phyloP scores from a whole-genome alignment of 2,888 invertebrate species.

The Sinhomidia bicolor region DNA sequence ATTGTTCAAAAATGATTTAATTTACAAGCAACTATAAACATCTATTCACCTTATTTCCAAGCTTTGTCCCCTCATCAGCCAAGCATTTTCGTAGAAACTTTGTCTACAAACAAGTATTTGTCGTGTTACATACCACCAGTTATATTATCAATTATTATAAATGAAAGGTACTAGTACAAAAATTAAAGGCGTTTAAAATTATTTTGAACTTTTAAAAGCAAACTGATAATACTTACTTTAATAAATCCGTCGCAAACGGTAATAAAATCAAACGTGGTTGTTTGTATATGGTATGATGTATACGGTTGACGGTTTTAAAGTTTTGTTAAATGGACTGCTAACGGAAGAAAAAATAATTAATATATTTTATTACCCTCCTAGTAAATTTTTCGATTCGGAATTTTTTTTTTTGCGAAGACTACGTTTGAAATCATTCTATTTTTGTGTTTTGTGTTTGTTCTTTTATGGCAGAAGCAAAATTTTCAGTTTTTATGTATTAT shows the following conservation, averaged over 20 bases:
- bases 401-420: too few species aligned
- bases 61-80: neutral
- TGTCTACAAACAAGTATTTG: neutral
- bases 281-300: too few species aligned
- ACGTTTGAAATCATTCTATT: too few species aligned
- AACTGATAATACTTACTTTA: neutral
- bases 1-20: neutral
- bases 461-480: too few species aligned
- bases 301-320: too few species aligned
- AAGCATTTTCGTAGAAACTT: neutral
- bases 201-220: neutral
- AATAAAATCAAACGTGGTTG: too few species aligned
- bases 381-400: too few species aligned
- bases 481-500: neutral
- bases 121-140: too few species aligned
- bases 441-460: neutral
- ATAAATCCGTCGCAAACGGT: too few species aligned
- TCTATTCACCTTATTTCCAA: neutral
- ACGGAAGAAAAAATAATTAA: too few species aligned
- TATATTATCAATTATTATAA: neutral
- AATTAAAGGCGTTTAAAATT: neutral
- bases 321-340: too few species aligned
- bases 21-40: neutral
- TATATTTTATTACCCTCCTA: too few species aligned
- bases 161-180: neutral